A percentile compares a stretch with the other conserved stretches of the same genome.
Evolutionary conservation across 1,140 invertebrate species (phyloP).

Genomic region (Dryas iulia): DNA sequence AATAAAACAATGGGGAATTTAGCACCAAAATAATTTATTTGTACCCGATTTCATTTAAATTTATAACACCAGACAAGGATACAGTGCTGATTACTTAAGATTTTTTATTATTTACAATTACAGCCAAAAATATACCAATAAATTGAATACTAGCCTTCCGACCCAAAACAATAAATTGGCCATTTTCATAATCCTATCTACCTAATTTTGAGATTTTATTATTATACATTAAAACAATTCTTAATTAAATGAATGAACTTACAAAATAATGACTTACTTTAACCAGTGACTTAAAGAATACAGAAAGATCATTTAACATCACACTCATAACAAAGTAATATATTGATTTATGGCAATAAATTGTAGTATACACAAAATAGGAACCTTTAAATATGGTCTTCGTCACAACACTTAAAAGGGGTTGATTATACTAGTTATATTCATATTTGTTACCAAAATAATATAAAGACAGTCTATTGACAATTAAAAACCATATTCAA

Average conservation of each 20-base stretch:
- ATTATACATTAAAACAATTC: not conserved
- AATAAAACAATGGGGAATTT: conserved; percentile 48
- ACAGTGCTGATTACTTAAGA: conserved; percentile 18
- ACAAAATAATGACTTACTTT: conserved; percentile 53
- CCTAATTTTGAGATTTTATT: not conserved
- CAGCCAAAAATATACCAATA: not conserved
- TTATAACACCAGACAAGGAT: conserved; percentile 23
- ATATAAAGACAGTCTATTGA: too few species aligned
- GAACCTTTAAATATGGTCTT: conserved; percentile 13
- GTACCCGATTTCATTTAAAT: conserved; percentile 39
- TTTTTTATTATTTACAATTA: conserved; percentile 36
- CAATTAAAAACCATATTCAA: not conserved
- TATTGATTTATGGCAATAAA: conserved; percentile 10
- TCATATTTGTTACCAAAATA: not conserved
- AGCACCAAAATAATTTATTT: conserved; percentile 75
- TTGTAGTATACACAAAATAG: conserved; percentile 12
- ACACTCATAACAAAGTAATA: conserved; percentile 48
- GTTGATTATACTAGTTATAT: not conserved
- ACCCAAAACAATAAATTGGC: not conserved
- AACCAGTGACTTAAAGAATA: conserved; percentile 45
- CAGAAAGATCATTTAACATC: conserved; percentile 48
- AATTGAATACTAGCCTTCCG: not conserved
- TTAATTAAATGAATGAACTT: conserved; percentile 31
- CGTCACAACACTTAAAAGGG: conserved; percentile 14
- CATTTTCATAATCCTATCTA: not conserved